Percentiles rank a stretch among this genome's conserved stretches.
Evolutionary conservation across 2,113 vertebrate species (phyloP).

Genomic region (Leucoraja erinaceus): DNA sequence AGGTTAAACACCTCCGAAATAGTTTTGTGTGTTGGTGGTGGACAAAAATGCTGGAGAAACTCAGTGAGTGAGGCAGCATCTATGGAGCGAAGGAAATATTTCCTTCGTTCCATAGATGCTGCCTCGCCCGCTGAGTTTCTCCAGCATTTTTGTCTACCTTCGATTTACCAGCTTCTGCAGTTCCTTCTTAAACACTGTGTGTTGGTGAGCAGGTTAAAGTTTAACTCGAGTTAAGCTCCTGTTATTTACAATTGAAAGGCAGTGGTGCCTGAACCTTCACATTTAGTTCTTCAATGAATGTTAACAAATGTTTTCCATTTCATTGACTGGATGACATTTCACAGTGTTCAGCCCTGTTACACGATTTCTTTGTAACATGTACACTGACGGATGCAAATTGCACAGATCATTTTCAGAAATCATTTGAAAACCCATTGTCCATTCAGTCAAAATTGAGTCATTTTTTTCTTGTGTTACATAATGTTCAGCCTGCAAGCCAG

Average conservation of each 20-base stretch:
- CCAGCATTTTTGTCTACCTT: too few relatives aligned
- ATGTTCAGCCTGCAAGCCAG: not conserved
- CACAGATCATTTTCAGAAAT: not conserved
- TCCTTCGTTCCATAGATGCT: too few relatives aligned
- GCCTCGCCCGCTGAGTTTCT: too few relatives aligned
- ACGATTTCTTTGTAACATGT: conserved; percentile 13
- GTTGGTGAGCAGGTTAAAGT: not conserved
- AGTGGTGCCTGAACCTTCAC: conserved; percentile 17
- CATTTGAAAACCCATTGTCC: not conserved
- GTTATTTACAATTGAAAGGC: not conserved
- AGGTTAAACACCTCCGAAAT: not conserved
- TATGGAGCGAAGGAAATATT: too few relatives aligned
- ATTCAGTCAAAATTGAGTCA: not conserved
- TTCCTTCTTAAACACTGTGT: not conserved
- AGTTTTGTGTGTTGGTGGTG: not conserved
- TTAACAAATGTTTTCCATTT: not conserved
- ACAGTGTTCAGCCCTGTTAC: not conserved
- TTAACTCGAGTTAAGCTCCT: not conserved
- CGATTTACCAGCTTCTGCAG: too few relatives aligned
- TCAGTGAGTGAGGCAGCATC: too few relatives aligned
- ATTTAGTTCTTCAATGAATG: conserved; percentile 24
- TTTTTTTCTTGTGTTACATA: not conserved
- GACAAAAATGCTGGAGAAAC: too few relatives aligned
- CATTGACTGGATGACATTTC: conserved; percentile 9
- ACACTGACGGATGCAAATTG: conserved; percentile 11